These are phyloP conservation scores for Drosophila picticornis DNA, from an alignment of 2,888 invertebrate species.

Conservation along the genomic window DNA sequence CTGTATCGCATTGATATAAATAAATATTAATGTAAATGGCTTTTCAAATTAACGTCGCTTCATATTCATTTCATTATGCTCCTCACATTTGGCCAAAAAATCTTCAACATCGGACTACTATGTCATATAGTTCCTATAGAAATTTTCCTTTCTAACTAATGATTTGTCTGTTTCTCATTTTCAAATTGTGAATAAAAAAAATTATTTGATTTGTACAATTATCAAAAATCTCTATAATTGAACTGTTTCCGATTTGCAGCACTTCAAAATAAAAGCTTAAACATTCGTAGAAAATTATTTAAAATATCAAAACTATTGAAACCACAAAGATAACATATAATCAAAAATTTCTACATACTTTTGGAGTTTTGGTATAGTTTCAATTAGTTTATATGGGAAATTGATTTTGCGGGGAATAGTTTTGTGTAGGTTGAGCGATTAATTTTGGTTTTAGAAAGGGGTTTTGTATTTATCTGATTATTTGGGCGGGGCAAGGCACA, in stretches of 20 bases:
- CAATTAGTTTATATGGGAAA: neutral
- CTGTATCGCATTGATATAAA: neutral
- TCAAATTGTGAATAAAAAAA: no score
- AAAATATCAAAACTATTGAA: neutral
- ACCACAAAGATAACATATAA: neutral
- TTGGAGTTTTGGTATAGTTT: neutral
- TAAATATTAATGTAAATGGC: no score
- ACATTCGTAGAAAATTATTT: neutral
- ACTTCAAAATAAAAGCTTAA: neutral
- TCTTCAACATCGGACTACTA: neutral
- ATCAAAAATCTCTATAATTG: neutral
- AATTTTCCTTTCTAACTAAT: neutral
- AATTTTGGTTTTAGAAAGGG: slow-evolving; percentile 25
- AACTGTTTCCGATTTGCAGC: neutral
- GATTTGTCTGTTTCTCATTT: neutral
- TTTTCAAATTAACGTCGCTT: neutral
- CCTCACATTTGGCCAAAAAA: neutral
- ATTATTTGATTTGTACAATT: neutral
- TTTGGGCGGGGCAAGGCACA: slow-evolving; percentile 42
- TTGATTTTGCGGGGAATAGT: neutral
- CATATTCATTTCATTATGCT: neutral
- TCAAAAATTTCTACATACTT: neutral
- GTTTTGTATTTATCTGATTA: neutral
- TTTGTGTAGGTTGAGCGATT: slow-evolving; percentile 34
- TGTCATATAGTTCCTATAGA: neutral